These are phyloP conservation scores for Pherbina coryleti DNA, from an alignment of 2,888 invertebrate genomes.

Conservation along the genomic window DNA sequence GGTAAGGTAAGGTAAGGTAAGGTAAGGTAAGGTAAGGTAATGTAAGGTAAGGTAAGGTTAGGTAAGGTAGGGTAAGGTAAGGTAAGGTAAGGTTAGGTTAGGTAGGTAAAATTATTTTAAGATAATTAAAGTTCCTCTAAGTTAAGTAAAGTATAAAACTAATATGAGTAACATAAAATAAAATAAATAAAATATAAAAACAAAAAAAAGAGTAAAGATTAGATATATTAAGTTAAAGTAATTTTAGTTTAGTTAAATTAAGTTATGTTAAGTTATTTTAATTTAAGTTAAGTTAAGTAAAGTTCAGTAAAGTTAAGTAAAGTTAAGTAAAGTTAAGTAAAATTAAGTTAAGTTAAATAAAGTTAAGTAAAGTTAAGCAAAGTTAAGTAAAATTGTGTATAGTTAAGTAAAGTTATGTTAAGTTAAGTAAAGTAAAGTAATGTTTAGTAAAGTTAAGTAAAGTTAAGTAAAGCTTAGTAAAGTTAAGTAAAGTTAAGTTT, in stretches of 20 bases:
- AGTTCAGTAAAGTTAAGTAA: slow-evolving; percentile 20
- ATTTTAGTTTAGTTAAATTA: slow-evolving; percentile 13
- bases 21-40: slow-evolving; percentile 13
- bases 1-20: not conserved
- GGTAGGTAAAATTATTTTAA: slow-evolving; percentile 12
- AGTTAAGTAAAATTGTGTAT: slow-evolving; percentile 12
- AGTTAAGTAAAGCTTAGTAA: slow-evolving; percentile 18
- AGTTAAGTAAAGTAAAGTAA: slow-evolving; percentile 17
- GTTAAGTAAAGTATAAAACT: too few species aligned
- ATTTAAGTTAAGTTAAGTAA: slow-evolving; percentile 17
- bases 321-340: slow-evolving; percentile 17
- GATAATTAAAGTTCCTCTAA: not conserved
- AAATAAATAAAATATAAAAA: slow-evolving; percentile 7
- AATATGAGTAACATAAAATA: not conserved
- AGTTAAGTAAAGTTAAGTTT: slow-evolving; percentile 21
- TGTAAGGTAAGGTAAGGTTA: slow-evolving; percentile 19
- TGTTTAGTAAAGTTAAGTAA: slow-evolving; percentile 19
- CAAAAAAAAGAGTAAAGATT: not conserved
- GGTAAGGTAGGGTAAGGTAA: slow-evolving; percentile 19
- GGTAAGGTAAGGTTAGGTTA: slow-evolving; percentile 20
- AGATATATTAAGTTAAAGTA: slow-evolving; percentile 5
- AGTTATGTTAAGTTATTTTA: not conserved
- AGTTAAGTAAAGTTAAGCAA: slow-evolving; percentile 20
- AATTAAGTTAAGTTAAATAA: slow-evolving; percentile 19
- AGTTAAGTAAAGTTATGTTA: not conserved